Evolutionary conservation across 2,888 invertebrate genomes (phyloP).

Genomic region (Slavum lentiscoides): DNA sequence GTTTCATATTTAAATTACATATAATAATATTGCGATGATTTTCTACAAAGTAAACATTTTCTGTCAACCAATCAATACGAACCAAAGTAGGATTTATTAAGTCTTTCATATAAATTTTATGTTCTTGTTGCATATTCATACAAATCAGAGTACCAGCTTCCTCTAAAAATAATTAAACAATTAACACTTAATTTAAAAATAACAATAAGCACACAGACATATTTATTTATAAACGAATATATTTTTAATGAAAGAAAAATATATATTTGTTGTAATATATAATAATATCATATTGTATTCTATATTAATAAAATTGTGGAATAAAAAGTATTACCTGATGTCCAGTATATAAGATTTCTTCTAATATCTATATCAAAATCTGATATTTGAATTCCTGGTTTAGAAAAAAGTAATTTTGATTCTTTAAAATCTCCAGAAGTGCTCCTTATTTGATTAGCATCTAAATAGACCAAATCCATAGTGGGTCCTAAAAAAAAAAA

Average conservation of each 20-base stretch:
- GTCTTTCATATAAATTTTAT: conserved; percentile 59
- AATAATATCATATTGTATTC: too few relatives aligned
- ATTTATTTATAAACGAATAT: too few relatives aligned
- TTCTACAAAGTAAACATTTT: conserved; percentile 72
- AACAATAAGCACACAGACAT: not conserved
- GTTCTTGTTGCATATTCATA: conserved; percentile 42
- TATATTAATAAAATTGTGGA: too few relatives aligned
- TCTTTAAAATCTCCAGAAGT: conserved; percentile 57
- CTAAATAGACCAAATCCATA: conserved; percentile 59
- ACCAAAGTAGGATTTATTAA: conserved; percentile 65
- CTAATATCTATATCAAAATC: conserved; percentile 65
- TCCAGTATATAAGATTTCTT: conserved; percentile 63
- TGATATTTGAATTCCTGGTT: conserved; percentile 60
- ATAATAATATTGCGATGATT: conserved; percentile 58
- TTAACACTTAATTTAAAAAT: not conserved
- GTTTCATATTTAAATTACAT: conserved; percentile 65
- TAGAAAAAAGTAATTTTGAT: conserved; percentile 57
- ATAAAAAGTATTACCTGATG: conserved; percentile 58
- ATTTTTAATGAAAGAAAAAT: too few relatives aligned
- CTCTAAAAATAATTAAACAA: conserved; percentile 24
- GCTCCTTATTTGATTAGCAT: conserved; percentile 58
- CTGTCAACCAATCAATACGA: conserved; percentile 75
- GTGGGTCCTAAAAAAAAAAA: conserved; percentile 57
- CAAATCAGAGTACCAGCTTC: conserved; percentile 29
- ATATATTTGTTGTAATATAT: too few relatives aligned